A percentile compares a stretch with the other conserved stretches of the same genome.
Conservation (phyloP, 2,113 vertebrate species). For the Chionis minor region DNA sequence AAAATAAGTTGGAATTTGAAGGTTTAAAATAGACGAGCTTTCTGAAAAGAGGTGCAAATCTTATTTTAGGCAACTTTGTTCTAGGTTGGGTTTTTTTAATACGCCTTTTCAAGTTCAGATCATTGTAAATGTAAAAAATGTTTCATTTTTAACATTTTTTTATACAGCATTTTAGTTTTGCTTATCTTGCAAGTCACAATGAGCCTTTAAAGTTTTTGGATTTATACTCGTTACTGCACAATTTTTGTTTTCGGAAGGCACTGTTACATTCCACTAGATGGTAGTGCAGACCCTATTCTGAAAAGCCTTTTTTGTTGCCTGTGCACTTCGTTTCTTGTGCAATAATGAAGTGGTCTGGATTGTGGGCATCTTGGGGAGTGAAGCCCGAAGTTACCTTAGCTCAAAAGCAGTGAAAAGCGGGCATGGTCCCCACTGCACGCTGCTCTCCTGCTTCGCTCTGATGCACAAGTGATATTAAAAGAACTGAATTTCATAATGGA, state of each 20-base stretch:
- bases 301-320: not conserved
- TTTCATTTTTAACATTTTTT: not conserved
- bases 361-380: not conserved
- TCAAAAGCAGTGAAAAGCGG: not conserved
- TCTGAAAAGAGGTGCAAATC: not conserved
- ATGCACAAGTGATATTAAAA: not conserved
- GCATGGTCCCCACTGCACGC: not conserved
- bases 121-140: not conserved
- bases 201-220: not conserved
- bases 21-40: not conserved
- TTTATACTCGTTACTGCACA: not conserved
- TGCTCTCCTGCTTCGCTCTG: not conserved
- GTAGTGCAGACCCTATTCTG: not conserved
- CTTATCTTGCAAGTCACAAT: not conserved
- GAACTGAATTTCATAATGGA: not conserved
- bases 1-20: not conserved
- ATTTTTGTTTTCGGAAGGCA: not conserved
- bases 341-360: not conserved
- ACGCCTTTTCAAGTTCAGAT: not conserved
- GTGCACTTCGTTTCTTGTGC: fast-evolving
- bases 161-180: not conserved
- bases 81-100: not conserved
- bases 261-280: conserved; percentile 38
- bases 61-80: not conserved
- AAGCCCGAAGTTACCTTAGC: not conserved